These are phyloP conservation scores for Lathamus discolor DNA, from an alignment of 2,113 vertebrate genomes.

Conservation along the genomic window DNA sequence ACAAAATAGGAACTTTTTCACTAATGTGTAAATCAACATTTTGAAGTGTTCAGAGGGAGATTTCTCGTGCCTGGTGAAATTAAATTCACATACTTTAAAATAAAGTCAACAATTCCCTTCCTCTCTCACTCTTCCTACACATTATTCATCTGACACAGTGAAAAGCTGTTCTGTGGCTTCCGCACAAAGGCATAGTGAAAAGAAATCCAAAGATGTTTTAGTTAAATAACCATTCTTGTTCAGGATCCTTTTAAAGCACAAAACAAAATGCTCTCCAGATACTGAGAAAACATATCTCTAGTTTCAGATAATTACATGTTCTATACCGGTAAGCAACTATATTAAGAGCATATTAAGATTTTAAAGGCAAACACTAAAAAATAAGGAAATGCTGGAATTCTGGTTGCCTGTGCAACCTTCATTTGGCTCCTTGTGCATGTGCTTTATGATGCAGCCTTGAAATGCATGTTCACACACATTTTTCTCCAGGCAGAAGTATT, in stretches of 20 bases:
- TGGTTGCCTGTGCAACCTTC: background rate
- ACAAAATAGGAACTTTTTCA: background rate
- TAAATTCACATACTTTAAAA: slow-evolving; percentile 19
- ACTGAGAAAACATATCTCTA: background rate
- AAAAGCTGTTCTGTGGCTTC: slow-evolving; percentile 48
- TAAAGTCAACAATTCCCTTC: slow-evolving; percentile 25
- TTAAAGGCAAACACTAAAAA: background rate
- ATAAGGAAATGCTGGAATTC: background rate
- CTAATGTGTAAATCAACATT: background rate
- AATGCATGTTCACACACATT: background rate
- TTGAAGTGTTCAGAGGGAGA: background rate
- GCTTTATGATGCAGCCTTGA: background rate
- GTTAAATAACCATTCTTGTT: slow-evolving; percentile 35
- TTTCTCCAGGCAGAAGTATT: background rate
- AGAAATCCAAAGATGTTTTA: slow-evolving; percentile 41
- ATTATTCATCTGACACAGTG: slow-evolving; percentile 44
- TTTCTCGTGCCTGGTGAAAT: background rate
- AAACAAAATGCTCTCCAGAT: slow-evolving; percentile 35
- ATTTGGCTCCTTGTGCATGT: background rate
- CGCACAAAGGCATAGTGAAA: slow-evolving; percentile 24
- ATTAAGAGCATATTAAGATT: background rate
- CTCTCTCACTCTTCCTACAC: slow-evolving; percentile 55
- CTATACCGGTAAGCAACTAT: background rate
- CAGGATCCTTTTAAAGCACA: background rate
- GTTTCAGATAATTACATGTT: slow-evolving; percentile 33